Conservation (phyloP, 2,797 vertebrate genomes). For the Myotis planiceps region DNA sequence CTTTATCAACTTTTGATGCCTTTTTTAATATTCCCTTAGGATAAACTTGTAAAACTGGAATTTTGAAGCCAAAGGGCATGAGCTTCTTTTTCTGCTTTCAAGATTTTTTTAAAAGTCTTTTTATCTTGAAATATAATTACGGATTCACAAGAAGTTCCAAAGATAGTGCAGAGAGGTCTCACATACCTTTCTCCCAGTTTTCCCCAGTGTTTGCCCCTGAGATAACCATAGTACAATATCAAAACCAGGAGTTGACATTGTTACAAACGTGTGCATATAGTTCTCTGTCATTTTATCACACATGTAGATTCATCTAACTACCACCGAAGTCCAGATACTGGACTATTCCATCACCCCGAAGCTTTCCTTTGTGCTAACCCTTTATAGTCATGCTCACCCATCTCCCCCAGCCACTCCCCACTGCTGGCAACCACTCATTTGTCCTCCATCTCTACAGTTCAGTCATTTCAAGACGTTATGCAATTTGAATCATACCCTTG, state of each 20-base stretch:
- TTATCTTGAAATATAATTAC: background rate
- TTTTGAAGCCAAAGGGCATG: background rate
- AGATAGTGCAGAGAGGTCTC: background rate
- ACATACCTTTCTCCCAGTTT: background rate
- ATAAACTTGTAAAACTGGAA: background rate
- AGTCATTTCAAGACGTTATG: background rate
- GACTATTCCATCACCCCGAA: background rate
- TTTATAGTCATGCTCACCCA: background rate
- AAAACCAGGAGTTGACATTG: background rate
- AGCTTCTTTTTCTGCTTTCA: conserved; percentile 8
- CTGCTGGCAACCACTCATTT: background rate
- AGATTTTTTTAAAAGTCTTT: background rate
- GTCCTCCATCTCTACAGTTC: background rate
- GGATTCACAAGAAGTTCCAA: conserved; percentile 7
- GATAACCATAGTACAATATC: background rate
- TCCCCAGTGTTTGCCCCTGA: background rate
- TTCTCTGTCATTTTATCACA: background rate
- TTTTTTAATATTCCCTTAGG: background rate
- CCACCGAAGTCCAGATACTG: background rate
- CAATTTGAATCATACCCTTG: background rate
- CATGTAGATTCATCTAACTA: background rate
- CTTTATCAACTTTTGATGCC: background rate
- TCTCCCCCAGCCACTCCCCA: background rate
- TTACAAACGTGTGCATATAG: background rate
- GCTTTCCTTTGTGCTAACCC: background rate